Evolutionary conservation across 2,797 vertebrate species (phyloP).

Genomic region (Dermochelys coriacea): DNA sequence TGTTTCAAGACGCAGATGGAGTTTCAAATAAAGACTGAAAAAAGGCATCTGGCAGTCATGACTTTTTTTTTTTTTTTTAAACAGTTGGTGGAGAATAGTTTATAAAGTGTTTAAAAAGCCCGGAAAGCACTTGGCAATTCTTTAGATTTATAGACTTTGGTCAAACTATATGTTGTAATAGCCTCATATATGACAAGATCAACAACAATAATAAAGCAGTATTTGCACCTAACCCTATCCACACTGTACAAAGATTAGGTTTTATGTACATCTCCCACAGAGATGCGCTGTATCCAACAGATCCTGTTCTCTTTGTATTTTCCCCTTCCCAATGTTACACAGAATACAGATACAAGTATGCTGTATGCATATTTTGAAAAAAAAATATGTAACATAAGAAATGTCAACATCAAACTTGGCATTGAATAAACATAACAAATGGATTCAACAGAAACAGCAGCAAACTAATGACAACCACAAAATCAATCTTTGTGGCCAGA

Average conservation of each 20-base stretch:
- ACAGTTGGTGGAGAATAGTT: constrained; percentile 72
- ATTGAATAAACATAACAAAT: not conserved
- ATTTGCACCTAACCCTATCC: not conserved
- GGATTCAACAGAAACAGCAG: not conserved
- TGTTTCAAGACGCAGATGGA: constrained; percentile 69
- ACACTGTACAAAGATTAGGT: rapidly evolving
- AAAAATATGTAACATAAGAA: not conserved
- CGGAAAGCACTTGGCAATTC: not conserved
- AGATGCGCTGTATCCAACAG: rapidly evolving
- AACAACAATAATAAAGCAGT: not conserved
- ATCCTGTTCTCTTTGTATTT: rapidly evolving
- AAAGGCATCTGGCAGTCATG: constrained; percentile 77
- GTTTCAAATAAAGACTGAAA: constrained; percentile 78
- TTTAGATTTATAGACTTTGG: not conserved
- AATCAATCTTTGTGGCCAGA: rapidly evolving
- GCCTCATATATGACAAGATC: rapidly evolving
- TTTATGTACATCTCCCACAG: not conserved
- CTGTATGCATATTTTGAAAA: not conserved
- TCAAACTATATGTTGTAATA: not conserved
- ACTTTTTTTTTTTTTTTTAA: constrained; percentile 68
- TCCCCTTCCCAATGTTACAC: not conserved
- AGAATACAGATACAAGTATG: not conserved
- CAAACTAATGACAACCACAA: not conserved
- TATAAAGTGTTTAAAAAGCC: constrained; percentile 28
- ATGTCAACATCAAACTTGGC: rapidly evolving